phyloP scores from a whole-genome alignment of 2,888 invertebrate species.

The Cataglyphis albicans region DNA sequence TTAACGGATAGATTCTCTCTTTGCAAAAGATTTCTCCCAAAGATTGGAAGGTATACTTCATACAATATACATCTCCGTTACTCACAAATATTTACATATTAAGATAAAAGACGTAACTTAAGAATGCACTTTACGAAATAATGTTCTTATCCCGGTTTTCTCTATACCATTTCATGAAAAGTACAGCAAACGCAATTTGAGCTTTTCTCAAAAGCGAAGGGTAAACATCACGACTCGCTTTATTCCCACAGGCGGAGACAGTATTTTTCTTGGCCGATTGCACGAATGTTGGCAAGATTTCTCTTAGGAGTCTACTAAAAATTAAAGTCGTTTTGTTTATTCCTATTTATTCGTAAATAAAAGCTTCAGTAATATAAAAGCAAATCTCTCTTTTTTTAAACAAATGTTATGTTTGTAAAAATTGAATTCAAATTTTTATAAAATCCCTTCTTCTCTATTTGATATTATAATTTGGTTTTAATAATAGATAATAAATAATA shows the following conservation, averaged over 20 bases:
- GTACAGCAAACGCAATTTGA: slow-evolving; percentile 37
- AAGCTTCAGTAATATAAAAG: slow-evolving; percentile 21
- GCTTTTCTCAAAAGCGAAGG: slow-evolving; percentile 52
- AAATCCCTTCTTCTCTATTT: neutral
- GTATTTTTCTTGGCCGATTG: slow-evolving; percentile 51
- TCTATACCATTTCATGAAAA: slow-evolving; percentile 17
- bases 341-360: slow-evolving; percentile 19
- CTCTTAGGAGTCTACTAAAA: slow-evolving; percentile 54
- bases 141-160: slow-evolving; percentile 39
- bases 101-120: slow-evolving; percentile 26
- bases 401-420: slow-evolving; percentile 7
- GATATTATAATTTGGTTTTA: neutral
- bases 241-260: slow-evolving; percentile 52
- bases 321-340: slow-evolving; percentile 52
- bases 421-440: neutral
- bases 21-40: neutral
- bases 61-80: neutral
- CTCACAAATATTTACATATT: slow-evolving; percentile 25
- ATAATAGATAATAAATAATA: neutral
- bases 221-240: slow-evolving; percentile 54
- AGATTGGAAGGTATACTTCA: slow-evolving; percentile 7
- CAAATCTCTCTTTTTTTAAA: slow-evolving; percentile 5
- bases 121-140: slow-evolving; percentile 38
- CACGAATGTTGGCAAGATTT: slow-evolving; percentile 49
- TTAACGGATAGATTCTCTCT: slow-evolving; percentile 21